Conservation (phyloP, 92 coral and sea anemone species). For the Nematostella vectensis region DNA sequence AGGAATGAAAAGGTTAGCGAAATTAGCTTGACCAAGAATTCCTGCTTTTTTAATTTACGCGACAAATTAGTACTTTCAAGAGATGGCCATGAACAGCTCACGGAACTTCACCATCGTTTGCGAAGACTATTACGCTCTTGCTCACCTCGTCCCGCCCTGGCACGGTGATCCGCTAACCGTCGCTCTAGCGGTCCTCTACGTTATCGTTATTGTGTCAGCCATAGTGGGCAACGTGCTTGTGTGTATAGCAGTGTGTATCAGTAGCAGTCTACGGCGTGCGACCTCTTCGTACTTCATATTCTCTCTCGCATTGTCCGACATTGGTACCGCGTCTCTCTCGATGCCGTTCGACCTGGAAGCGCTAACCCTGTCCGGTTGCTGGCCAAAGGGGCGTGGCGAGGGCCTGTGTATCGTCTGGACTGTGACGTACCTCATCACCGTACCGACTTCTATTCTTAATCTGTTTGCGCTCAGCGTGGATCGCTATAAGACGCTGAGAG, state of each 20-base stretch:
- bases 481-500: slow-evolving; percentile 49
- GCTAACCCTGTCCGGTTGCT: slow-evolving; percentile 22
- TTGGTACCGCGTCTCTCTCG: slow-evolving; percentile 55
- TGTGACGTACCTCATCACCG: slow-evolving; percentile 61
- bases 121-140: not conserved
- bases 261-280: slow-evolving; percentile 46
- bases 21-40: too few species aligned
- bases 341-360: slow-evolving; percentile 59
- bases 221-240: slow-evolving; percentile 61
- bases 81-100: too few species aligned
- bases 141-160: slow-evolving; percentile 9
- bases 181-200: slow-evolving; percentile 7
- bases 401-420: slow-evolving; percentile 52
- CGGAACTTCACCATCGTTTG: too few species aligned
- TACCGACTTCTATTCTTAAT: slow-evolving; percentile 65
- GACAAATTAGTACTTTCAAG: too few species aligned
- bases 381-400: slow-evolving; percentile 36
- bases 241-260: slow-evolving; percentile 44
- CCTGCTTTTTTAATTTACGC: too few species aligned
- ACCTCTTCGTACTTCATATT: slow-evolving; percentile 52
- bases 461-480: slow-evolving; percentile 45
- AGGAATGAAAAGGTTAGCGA: too few species aligned
- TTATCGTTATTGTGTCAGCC: slow-evolving; percentile 45
- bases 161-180: slow-evolving; percentile 2
- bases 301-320: slow-evolving; percentile 71